These are phyloP conservation scores for Blastomussa wellsi DNA, from an alignment of 92 coral and sea anemone species.

Conservation along the genomic window DNA sequence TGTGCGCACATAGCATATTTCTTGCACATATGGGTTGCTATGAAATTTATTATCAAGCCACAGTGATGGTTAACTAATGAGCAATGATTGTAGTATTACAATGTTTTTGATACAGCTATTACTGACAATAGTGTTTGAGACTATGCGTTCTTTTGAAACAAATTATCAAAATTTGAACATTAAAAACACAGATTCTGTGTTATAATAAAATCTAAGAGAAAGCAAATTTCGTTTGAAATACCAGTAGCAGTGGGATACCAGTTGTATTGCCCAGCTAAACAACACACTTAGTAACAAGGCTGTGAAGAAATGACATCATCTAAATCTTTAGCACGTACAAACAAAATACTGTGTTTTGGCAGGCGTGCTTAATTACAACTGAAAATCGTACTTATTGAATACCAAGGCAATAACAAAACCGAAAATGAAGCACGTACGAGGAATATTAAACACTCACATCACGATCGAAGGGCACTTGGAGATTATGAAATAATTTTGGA, in stretches of 20 bases:
- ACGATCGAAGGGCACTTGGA: neutral
- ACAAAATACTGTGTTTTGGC: neutral
- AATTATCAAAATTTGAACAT: neutral
- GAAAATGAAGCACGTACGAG: slow-evolving; percentile 1
- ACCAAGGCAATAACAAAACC: slow-evolving; percentile 15
- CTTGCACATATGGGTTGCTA: slow-evolving; percentile 8
- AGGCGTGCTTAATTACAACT: slow-evolving; percentile 12
- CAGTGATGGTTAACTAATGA: neutral
- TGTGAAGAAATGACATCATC: slow-evolving; percentile 28
- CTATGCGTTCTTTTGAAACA: neutral
- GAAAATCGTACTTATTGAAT: neutral
- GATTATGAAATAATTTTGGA: slow-evolving; percentile 1
- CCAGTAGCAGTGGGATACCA: neutral
- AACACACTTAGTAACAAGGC: slow-evolving; percentile 13
- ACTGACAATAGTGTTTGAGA: neutral
- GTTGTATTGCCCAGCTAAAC: slow-evolving; percentile 10
- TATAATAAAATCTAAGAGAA: neutral
- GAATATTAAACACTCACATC: neutral
- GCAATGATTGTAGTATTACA: neutral
- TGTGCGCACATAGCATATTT: neutral
- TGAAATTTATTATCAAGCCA: neutral
- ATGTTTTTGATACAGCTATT: neutral
- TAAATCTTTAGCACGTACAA: slow-evolving; percentile 20
- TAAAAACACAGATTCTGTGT: neutral
- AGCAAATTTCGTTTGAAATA: neutral